A percentile compares a stretch with the other conserved stretches of the same genome.
phyloP scores from a whole-genome alignment of 2,113 vertebrate species.

The Microtus richardsoni region DNA sequence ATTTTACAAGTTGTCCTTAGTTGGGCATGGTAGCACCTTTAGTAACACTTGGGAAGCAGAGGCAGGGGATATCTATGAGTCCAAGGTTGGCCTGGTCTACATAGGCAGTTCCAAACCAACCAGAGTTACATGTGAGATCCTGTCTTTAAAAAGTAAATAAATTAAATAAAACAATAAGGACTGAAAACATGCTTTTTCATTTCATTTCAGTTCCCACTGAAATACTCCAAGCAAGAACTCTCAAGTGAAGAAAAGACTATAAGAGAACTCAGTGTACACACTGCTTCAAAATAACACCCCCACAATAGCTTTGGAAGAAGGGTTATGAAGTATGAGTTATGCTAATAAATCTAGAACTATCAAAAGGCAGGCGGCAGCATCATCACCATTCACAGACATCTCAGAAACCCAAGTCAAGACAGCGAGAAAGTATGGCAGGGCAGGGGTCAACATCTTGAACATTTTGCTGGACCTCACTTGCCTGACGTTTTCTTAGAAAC shows the following conservation, averaged over 20 bases:
- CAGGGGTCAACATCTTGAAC: background rate
- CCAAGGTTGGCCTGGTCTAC: background rate
- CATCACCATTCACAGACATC: background rate
- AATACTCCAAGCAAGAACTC: slow-evolving; percentile 18
- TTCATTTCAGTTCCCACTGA: background rate
- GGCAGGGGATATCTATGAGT: background rate
- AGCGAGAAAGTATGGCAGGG: background rate
- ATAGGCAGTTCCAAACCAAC: background rate
- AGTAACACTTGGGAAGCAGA: background rate
- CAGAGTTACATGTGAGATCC: background rate
- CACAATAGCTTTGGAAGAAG: background rate
- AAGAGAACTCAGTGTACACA: background rate
- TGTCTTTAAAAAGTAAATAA: background rate
- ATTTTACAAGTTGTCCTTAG: background rate
- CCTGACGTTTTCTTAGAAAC: slow-evolving; percentile 4
- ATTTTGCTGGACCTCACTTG: background rate
- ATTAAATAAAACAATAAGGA: background rate
- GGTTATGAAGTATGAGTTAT: background rate
- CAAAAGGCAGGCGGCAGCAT: background rate
- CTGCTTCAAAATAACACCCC: background rate
- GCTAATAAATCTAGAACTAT: background rate
- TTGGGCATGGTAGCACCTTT: background rate
- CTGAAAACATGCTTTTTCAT: background rate
- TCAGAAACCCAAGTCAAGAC: slow-evolving; percentile 8
- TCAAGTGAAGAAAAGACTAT: background rate